Evolutionary conservation across 2,888 invertebrate species (phyloP).

Genomic region (Poecilobothrus nobilitatus): DNA sequence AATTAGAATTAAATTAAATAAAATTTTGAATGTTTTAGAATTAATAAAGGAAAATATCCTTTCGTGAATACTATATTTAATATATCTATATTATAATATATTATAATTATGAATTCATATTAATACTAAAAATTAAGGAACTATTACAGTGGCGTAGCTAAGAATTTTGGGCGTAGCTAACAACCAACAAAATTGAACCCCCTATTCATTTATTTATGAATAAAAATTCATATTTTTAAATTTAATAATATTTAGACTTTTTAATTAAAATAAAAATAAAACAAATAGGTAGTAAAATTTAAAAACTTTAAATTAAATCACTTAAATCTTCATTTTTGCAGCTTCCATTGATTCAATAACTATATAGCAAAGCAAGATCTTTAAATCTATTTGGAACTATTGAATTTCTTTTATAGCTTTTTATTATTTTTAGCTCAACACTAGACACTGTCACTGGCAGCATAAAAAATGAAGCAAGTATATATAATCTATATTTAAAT

Average conservation of each 20-base stretch:
- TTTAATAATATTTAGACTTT: constrained; percentile 7
- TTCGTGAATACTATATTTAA: no score
- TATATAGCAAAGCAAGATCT: constrained; percentile 11
- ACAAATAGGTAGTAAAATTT: not conserved
- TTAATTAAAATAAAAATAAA: constrained; percentile 8
- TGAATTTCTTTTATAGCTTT: no score
- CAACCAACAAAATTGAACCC: constrained; percentile 8
- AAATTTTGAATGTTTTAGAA: no score
- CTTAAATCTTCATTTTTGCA: constrained; percentile 10
- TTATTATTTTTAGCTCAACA: no score
- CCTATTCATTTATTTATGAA: constrained; percentile 9
- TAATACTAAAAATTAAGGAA: no score
- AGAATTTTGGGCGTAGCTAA: constrained; percentile 7
- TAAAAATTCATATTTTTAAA: constrained; percentile 10
- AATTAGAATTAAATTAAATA: no score
- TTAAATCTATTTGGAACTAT: constrained; percentile 7
- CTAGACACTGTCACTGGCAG: constrained; percentile 8
- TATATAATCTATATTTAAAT: no score
- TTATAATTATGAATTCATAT: no score
- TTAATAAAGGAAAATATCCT: no score
- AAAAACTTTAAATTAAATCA: constrained; percentile 9
- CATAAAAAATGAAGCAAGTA: constrained; percentile 8
- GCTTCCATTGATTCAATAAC: constrained; percentile 9
- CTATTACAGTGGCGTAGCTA: constrained; percentile 10
- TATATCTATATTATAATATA: no score